These are phyloP conservation scores for Spea hammondii DNA, from an alignment of 2,797 vertebrate genomes.

Conservation along the genomic window DNA sequence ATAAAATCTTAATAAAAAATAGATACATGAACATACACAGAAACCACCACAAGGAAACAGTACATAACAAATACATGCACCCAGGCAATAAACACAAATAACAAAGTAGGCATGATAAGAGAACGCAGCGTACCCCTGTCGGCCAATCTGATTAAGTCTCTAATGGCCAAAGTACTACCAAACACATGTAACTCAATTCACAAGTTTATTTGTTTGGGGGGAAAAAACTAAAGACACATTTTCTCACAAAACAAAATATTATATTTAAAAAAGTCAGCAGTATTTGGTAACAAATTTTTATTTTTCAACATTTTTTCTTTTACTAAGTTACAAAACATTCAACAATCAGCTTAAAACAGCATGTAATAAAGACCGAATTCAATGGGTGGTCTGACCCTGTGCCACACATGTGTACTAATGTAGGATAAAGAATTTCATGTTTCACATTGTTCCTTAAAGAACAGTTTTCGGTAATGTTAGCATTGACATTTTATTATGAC, in stretches of 20 bases:
- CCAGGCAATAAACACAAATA: constrained; percentile 3
- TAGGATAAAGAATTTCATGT: constrained; percentile 25
- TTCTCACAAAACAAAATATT: constrained; percentile 29
- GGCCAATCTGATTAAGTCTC: constrained; percentile 40
- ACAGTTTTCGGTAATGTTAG: constrained; percentile 23
- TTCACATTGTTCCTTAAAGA: constrained; percentile 15
- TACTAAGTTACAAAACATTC: constrained; percentile 34
- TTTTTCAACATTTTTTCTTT: constrained; percentile 38
- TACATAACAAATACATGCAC: background rate
- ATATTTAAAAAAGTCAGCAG: constrained; percentile 25
- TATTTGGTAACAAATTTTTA: constrained; percentile 47
- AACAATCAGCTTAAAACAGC: constrained; percentile 30
- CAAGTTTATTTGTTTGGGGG: constrained; percentile 41
- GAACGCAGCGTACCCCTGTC: constrained; percentile 20
- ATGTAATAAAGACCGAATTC: constrained; percentile 24
- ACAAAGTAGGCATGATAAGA: constrained; percentile 15
- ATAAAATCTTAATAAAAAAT: no score
- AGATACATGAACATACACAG: no score
- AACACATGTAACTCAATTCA: constrained; percentile 36
- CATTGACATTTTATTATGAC: constrained; percentile 44
- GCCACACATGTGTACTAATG: constrained; percentile 34
- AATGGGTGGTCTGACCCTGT: constrained; percentile 41
- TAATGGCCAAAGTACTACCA: constrained; percentile 23
- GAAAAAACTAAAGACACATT: constrained; percentile 40
- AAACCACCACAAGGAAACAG: no score